Percentiles rank a stretch among this genome's conserved stretches.
Conservation (phyloP, 2,113 vertebrate species). For the Antigone vipio region DNA sequence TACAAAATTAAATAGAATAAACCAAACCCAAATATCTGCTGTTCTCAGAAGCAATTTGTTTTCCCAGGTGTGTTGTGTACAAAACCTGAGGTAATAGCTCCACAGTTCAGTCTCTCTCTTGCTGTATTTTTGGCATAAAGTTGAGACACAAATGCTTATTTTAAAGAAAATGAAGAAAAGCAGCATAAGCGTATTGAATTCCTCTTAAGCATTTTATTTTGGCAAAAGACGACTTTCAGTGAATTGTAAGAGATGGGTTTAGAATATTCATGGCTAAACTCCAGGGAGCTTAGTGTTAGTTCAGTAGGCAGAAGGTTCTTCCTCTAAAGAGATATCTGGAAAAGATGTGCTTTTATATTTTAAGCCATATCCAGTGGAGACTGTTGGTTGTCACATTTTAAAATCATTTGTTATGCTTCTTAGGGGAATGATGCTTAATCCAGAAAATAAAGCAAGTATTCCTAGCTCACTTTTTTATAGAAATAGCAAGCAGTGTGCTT, state of each 20-base stretch:
- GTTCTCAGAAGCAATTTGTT: slow-evolving; percentile 12
- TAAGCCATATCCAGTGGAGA: slow-evolving; percentile 40
- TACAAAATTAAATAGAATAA: neutral
- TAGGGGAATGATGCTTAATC: neutral
- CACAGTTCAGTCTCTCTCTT: neutral
- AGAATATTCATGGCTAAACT: slow-evolving; percentile 64
- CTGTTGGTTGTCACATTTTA: slow-evolving; percentile 16
- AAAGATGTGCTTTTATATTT: slow-evolving; percentile 47
- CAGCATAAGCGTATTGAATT: neutral
- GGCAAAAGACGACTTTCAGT: slow-evolving; percentile 20
- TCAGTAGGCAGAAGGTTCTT: slow-evolving; percentile 55
- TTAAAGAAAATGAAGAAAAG: neutral
- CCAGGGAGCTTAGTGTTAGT: slow-evolving; percentile 58
- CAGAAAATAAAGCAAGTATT: slow-evolving; percentile 14
- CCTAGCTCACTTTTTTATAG: neutral
- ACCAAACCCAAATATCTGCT: neutral
- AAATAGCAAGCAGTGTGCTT: neutral
- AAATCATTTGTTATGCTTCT: slow-evolving; percentile 22
- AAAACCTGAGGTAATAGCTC: neutral
- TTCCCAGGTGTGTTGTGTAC: neutral
- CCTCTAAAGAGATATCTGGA: slow-evolving; percentile 41
- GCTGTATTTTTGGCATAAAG: slow-evolving; percentile 21
- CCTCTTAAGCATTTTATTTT: slow-evolving; percentile 45
- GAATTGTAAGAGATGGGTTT: slow-evolving; percentile 30
- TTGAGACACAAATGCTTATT: neutral